These are phyloP conservation scores for Coelopa frigida DNA, from an alignment of 1,140 invertebrate genomes.

Conservation along the genomic window DNA sequence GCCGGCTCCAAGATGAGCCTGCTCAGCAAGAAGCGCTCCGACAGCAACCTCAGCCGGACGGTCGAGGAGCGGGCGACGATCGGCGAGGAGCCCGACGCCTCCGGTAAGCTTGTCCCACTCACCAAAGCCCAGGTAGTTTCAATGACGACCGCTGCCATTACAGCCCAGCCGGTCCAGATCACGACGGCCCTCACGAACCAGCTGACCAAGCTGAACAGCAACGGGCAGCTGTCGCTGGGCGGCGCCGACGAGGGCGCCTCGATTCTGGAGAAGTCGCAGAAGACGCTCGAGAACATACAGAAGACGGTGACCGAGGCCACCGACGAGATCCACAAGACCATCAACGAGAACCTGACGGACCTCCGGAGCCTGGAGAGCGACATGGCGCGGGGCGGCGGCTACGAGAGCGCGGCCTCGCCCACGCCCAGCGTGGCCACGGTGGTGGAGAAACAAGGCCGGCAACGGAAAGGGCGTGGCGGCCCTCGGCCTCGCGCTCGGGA, in stretches of 20 bases:
- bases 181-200: constrained; percentile 49
- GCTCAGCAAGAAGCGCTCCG: constrained; percentile 14
- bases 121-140: constrained; percentile 39
- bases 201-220: constrained; percentile 9
- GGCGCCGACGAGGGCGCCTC: too few species aligned
- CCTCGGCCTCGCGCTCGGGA: constrained; percentile 21
- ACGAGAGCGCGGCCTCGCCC: constrained; percentile 22
- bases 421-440: constrained; percentile 24
- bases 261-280: constrained; percentile 35
- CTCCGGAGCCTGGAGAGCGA: constrained; percentile 35
- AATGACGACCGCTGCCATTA: constrained; percentile 50
- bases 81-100: too few species aligned
- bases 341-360: constrained; percentile 37
- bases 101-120: constrained; percentile 6
- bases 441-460: constrained; percentile 17
- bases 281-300: constrained; percentile 33
- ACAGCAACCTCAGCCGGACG: constrained; percentile 16
- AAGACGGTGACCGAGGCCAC: constrained; percentile 34
- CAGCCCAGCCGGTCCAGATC: constrained; percentile 48
- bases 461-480: too few species aligned
- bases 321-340: constrained; percentile 39
- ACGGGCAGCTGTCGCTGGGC: not conserved
- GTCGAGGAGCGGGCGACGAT: too few species aligned
- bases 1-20: constrained; percentile 14
- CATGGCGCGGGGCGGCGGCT: constrained; percentile 16